Base-by-base conservation (phyloP, 2,888 invertebrate species). In the Epirrita christyi region DNA sequence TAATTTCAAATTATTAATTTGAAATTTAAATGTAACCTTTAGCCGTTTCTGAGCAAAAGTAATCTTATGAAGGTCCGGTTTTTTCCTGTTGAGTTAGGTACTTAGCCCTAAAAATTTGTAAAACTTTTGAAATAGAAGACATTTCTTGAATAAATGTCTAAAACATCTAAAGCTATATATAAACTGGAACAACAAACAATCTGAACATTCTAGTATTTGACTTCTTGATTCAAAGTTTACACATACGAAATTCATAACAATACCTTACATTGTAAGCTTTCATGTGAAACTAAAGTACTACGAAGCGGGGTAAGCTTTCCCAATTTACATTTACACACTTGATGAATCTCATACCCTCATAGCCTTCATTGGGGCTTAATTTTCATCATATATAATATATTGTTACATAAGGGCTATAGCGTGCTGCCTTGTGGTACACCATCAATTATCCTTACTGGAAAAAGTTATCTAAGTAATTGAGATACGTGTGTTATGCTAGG, bases 381-480 rank as follows among this genome's bases (percentile, higher is more conserved):
- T 53, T 52, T 60, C 48, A 49, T 49, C 44, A 36, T 52, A 38
- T 44, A 29, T 52, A 45, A 40, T 38, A 40, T 51, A n/a, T n/a
- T n/a, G 37, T 53, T 43, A 43, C 32, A 46, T 51, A 34, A 32
- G 40, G 10, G 29, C 36, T 37, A n/a, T n/a, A 50, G 40, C 48
- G 40, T 62, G 59, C 34, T 47, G 36, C 46, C 40, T 59, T 57
- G 51, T 41, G 41, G 38, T 40, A 47, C 47, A 45, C 55, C 59
- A 51, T 46, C 27, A 55, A 46, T 54, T 40, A 56, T 56, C 40
- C 43, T 60, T 46, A 56, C 40, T 53, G 53, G 64, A 61, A 70
- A 71, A 73, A 71, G 63, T 74, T 73, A 61, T 65, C 62, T 66
- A 70, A 65, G 68, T 74, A 72, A 75, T 73, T 70, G 66, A 44